phyloP scores from a whole-genome alignment of 2,113 vertebrate species.

The Anoura caudifer region DNA sequence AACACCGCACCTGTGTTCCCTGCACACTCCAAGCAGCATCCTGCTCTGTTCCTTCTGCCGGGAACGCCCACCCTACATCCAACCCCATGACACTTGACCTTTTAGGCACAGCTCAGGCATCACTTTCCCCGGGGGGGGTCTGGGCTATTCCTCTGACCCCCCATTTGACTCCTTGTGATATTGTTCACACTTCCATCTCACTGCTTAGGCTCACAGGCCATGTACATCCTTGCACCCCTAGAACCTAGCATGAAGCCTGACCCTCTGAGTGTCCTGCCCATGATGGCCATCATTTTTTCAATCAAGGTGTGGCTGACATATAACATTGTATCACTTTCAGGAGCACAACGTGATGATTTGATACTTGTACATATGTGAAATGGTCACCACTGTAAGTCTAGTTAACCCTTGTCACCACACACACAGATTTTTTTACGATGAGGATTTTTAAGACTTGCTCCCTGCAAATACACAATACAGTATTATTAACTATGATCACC shows the following conservation, averaged over 20 bases:
- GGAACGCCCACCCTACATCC: neutral
- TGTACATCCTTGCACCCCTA: neutral
- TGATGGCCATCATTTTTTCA: neutral
- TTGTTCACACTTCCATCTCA: neutral
- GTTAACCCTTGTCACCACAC: too few relatives aligned
- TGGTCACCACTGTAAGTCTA: neutral
- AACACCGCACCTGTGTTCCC: too few relatives aligned
- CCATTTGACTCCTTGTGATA: neutral
- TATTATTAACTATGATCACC: too few relatives aligned
- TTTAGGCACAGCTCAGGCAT: neutral
- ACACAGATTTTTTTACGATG: too few relatives aligned
- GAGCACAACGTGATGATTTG: neutral
- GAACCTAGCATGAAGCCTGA: neutral
- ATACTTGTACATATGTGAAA: neutral
- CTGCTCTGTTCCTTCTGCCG: neutral
- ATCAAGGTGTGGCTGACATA: neutral
- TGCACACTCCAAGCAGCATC: fast-evolving
- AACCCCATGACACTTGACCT: neutral
- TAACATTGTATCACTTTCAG: neutral
- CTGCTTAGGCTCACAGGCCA: neutral
- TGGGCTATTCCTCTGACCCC: neutral
- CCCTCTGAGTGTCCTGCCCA: neutral
- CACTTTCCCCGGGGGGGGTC: neutral
- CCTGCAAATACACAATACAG: too few relatives aligned
- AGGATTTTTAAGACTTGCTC: too few relatives aligned